A percentile compares a stretch with the other conserved stretches of the same genome.
Conservation (phyloP, 2,888 invertebrate species). For the Agrilus mali region DNA sequence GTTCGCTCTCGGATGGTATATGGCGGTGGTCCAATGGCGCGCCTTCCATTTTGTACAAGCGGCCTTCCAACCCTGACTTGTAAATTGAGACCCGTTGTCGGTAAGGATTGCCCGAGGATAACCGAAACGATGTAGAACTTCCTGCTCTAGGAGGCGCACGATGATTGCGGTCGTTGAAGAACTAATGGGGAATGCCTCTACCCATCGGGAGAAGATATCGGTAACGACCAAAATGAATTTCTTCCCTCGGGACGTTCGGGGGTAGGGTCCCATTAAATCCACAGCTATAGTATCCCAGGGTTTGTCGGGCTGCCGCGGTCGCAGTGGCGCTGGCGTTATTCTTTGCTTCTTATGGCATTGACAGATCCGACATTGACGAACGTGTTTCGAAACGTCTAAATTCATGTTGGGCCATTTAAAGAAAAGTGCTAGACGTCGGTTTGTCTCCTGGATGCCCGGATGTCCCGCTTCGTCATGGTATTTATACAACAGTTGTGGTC, state of each 20-base stretch:
- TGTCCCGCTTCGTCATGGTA: slow-evolving; percentile 13
- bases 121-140: slow-evolving; percentile 8
- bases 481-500: not conserved
- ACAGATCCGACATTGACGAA: slow-evolving; percentile 9
- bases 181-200: slow-evolving; percentile 13
- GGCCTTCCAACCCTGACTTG: slow-evolving; percentile 5
- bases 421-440: not conserved
- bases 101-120: slow-evolving; percentile 7
- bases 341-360: too few species aligned
- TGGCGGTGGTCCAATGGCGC: not conserved
- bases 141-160: slow-evolving; percentile 4
- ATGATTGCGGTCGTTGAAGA: slow-evolving; percentile 1
- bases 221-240: slow-evolving; percentile 13
- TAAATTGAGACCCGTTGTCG: slow-evolving; percentile 9
- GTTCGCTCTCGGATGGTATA: not conserved
- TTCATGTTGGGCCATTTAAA: slow-evolving; percentile 9
- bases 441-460: slow-evolving; percentile 15
- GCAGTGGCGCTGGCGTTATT: slow-evolving; percentile 1
- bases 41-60: slow-evolving; percentile 2
- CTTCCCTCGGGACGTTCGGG: slow-evolving; percentile 4
- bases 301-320: slow-evolving; percentile 3
- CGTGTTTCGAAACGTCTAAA: slow-evolving; percentile 12
- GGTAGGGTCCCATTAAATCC: slow-evolving; percentile 10
- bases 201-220: slow-evolving; percentile 16
- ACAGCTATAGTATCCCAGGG: slow-evolving; percentile 7